Conservation (phyloP, 92 coral and sea anemone genomes). For the Scolanthus callimorphus region DNA sequence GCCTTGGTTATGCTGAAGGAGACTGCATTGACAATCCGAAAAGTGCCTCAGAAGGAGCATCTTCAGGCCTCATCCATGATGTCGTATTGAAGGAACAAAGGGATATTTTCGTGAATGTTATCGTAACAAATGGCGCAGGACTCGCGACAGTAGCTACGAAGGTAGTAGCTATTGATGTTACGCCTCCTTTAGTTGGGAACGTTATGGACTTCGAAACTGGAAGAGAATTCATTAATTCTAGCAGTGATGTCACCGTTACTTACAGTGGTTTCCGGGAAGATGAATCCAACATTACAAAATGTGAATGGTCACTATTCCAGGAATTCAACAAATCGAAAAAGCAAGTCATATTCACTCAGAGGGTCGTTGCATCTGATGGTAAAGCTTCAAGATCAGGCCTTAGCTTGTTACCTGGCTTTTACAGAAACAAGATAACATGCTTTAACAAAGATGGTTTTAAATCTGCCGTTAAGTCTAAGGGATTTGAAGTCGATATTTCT, state of each 20-base stretch:
- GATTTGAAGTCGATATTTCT: conserved; percentile 57
- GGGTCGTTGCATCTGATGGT: conserved; percentile 39
- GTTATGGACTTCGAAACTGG: conserved; percentile 55
- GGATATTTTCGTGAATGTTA: conserved; percentile 41
- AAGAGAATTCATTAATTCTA: conserved; percentile 42
- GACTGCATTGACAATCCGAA: conserved; percentile 28
- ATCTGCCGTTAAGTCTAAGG: conserved; percentile 49
- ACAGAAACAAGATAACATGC: conserved; percentile 55
- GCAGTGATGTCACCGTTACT: conserved; percentile 23
- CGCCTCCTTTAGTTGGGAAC: conserved; percentile 60
- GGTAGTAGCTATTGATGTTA: conserved; percentile 38
- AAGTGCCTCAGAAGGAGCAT: conserved; percentile 19
- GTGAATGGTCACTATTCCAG: conserved; percentile 53
- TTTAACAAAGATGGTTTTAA: conserved; percentile 62
- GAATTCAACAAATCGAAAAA: conserved; percentile 32
- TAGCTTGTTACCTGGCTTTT: conserved; percentile 57
- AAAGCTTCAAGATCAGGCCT: conserved; percentile 28
- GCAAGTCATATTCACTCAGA: conserved; percentile 14
- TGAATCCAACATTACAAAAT: conserved; percentile 47
- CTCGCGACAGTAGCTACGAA: conserved; percentile 41
- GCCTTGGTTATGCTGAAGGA: conserved; percentile 51
- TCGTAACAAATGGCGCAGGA: conserved; percentile 61
- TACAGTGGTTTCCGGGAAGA: conserved; percentile 60
- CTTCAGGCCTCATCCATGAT: conserved; percentile 32
- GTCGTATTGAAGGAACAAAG: conserved; percentile 32